These are phyloP conservation scores for Cossypha niveicapilla DNA, from an alignment of 2,797 vertebrate species.

Conservation along the genomic window DNA sequence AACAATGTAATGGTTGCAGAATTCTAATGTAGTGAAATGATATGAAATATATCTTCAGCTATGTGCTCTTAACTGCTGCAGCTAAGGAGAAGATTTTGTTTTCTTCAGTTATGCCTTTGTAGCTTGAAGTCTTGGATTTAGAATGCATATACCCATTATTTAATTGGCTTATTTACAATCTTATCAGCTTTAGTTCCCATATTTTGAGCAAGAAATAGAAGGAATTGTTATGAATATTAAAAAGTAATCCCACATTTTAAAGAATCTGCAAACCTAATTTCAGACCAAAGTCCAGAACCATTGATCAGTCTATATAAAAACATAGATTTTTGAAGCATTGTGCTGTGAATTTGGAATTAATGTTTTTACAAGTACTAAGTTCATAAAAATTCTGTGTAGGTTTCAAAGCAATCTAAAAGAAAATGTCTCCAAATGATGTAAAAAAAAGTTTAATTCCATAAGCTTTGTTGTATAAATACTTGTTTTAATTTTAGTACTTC, in stretches of 20 bases:
- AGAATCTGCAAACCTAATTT: background rate
- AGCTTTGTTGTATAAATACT: constrained; percentile 73
- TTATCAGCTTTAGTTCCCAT: background rate
- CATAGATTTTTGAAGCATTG: background rate
- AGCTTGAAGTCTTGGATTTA: constrained; percentile 38
- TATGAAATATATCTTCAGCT: constrained; percentile 48
- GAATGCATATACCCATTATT: constrained; percentile 19
- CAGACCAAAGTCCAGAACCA: constrained; percentile 20
- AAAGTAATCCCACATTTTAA: constrained; percentile 10
- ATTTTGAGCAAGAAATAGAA: background rate
- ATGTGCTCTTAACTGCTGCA: constrained; percentile 48
- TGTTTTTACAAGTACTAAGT: constrained; percentile 25
- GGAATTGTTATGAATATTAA: background rate
- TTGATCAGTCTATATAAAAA: background rate
- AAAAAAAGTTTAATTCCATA: constrained; percentile 62
- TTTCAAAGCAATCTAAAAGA: constrained; percentile 56
- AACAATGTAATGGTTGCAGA: constrained; percentile 65
- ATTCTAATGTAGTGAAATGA: constrained; percentile 57
- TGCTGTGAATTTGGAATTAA: constrained; percentile 15
- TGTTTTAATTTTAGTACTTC: constrained; percentile 74
- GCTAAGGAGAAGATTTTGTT: constrained; percentile 38
- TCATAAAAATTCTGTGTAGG: constrained; percentile 43
- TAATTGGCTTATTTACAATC: constrained; percentile 29
- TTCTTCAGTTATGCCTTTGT: constrained; percentile 26
- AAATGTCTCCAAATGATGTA: constrained; percentile 56